Evolutionary conservation across 2,797 vertebrate genomes (phyloP).

Genomic region (Iguana delicatissima): DNA sequence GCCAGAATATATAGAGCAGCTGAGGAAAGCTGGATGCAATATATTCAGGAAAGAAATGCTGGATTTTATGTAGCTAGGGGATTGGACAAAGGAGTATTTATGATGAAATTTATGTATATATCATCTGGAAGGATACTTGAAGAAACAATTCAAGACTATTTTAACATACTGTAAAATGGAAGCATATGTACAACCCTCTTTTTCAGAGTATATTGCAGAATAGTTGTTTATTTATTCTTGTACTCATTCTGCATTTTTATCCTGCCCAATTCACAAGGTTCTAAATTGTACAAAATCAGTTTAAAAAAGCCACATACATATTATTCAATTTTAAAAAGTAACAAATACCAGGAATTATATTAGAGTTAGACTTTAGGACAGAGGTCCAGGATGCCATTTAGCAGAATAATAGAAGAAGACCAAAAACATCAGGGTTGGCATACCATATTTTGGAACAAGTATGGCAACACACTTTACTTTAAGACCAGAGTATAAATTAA

Average conservation of each 20-base stretch:
- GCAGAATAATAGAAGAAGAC: background rate
- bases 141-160: conserved; percentile 50
- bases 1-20: conserved; percentile 44
- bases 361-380: background rate
- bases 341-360: background rate
- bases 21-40: conserved; percentile 12
- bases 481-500: background rate
- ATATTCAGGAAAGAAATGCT: conserved; percentile 23
- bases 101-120: conserved; percentile 33
- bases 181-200: conserved; percentile 54
- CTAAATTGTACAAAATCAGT: background rate
- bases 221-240: conserved; percentile 16
- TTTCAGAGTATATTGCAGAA: background rate
- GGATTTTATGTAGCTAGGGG: conserved; percentile 45
- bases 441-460: background rate
- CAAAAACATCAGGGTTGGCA: background rate
- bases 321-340: too few relatives aligned
- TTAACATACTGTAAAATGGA: conserved; percentile 58
- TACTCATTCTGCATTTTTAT: background rate
- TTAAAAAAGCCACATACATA: background rate
- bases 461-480: background rate
- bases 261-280: background rate
- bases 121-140: conserved; percentile 58
- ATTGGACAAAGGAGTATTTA: conserved; percentile 41
- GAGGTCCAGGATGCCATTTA: background rate